A percentile compares a stretch with the other conserved stretches of the same genome.
These are phyloP conservation scores for Drosophila affinis DNA, from an alignment of 2,888 invertebrate genomes.

Conservation along the genomic window DNA sequence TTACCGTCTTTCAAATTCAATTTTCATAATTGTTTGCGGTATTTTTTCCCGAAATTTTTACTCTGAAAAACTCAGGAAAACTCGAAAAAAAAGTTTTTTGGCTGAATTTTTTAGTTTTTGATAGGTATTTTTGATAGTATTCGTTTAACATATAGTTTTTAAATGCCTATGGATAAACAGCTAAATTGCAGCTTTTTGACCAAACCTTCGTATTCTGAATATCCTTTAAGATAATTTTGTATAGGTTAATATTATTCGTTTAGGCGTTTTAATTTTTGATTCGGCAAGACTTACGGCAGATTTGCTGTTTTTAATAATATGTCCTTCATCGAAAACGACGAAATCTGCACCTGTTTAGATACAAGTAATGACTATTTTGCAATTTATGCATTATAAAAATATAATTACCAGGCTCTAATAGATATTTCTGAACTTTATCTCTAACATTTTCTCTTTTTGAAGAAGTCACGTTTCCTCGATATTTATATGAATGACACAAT, in stretches of 20 bases:
- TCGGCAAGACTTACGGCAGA: slow-evolving; percentile 90
- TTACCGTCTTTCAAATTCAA: too few relatives aligned
- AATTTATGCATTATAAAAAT: not conserved
- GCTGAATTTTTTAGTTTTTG: too few relatives aligned
- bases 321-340: slow-evolving; percentile 95
- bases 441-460: slow-evolving; percentile 83
- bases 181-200: too few relatives aligned
- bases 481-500: slow-evolving; percentile 82
- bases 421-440: slow-evolving; percentile 76
- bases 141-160: too few relatives aligned
- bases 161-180: too few relatives aligned
- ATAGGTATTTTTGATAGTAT: too few relatives aligned
- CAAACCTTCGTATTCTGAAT: too few relatives aligned
- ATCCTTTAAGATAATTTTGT: slow-evolving; percentile 94
- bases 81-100: too few relatives aligned
- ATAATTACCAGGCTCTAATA: slow-evolving; percentile 79
- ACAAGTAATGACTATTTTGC: not conserved
- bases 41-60: too few relatives aligned
- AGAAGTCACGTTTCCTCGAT: slow-evolving; percentile 67
- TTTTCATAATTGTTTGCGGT: too few relatives aligned
- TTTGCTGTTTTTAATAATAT: slow-evolving; percentile 93
- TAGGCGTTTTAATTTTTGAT: slow-evolving; percentile 88
- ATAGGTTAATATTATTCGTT: slow-evolving; percentile 94
- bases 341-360: slow-evolving; percentile 88
- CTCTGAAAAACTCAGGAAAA: too few relatives aligned